Evolutionary conservation across 1,140 invertebrate species (phyloP).

Genomic region (Proales similis): DNA sequence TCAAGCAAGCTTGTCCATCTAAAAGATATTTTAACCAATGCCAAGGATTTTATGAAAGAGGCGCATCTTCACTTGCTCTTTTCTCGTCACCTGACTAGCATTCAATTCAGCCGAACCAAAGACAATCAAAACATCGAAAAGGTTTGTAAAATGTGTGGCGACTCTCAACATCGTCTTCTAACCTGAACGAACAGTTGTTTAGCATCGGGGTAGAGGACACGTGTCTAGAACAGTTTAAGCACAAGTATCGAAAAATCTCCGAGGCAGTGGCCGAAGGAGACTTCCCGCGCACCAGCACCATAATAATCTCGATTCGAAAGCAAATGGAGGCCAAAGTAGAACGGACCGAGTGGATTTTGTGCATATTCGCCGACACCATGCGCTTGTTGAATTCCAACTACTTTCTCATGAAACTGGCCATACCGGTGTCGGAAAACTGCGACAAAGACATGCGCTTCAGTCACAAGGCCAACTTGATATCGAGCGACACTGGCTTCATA

Average conservation of each 20-base stretch:
- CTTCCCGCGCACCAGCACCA: constrained; percentile 36
- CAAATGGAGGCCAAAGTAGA: constrained; percentile 37
- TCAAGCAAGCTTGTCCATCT: constrained; percentile 33
- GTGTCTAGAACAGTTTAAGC: constrained; percentile 32
- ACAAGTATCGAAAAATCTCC: constrained; percentile 30
- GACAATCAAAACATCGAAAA: constrained; percentile 38
- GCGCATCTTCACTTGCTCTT: constrained; percentile 31
- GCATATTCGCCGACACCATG: constrained; percentile 35
- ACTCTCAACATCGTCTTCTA: neutral
- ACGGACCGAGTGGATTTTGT: constrained; percentile 35
- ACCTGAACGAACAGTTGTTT: constrained; percentile 1
- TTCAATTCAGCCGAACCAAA: constrained; percentile 36
- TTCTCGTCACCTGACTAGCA: constrained; percentile 24
- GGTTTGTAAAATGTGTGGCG: too few relatives aligned
- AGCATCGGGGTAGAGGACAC: constrained; percentile 31
- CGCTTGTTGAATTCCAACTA: constrained; percentile 31
- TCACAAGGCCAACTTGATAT: constrained; percentile 33
- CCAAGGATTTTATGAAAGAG: constrained; percentile 37
- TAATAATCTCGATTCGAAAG: constrained; percentile 23
- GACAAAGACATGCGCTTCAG: constrained; percentile 33
- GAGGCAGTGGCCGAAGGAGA: constrained; percentile 27
- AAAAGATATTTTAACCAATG: constrained; percentile 27
- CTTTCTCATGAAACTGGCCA: constrained; percentile 36
- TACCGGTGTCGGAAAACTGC: constrained; percentile 35
- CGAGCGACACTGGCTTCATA: constrained; percentile 31